Evolutionary conservation across 2,888 invertebrate genomes (phyloP).

Genomic region (Myathropa florea): DNA sequence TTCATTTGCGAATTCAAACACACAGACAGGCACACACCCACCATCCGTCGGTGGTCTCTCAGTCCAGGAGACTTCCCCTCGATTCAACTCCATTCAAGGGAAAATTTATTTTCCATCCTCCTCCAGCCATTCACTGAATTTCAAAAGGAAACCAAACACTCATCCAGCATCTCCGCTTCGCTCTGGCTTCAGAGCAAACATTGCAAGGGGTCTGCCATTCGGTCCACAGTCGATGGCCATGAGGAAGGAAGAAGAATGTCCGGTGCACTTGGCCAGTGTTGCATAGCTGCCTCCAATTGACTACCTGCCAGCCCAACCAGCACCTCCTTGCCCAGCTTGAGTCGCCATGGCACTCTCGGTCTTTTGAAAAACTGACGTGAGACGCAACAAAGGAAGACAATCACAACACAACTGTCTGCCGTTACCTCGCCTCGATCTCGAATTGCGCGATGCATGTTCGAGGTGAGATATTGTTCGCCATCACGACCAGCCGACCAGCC

Average conservation of each 20-base stretch:
- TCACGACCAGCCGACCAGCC: conserved; percentile 19
- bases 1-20: conserved; percentile 47
- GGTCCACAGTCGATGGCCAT: background rate
- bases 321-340: conserved; percentile 52
- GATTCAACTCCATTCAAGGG: conserved; percentile 53
- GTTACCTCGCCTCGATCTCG: conserved; percentile 5
- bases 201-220: background rate
- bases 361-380: conserved; percentile 56
- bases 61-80: conserved; percentile 7
- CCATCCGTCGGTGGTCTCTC: background rate
- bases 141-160: conserved; percentile 60
- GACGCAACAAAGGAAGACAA: conserved; percentile 67
- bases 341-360: conserved; percentile 52
- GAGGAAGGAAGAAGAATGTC: conserved; percentile 38
- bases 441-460: conserved; percentile 34
- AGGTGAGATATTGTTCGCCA: conserved; percentile 66
- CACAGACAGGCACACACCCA: conserved; percentile 1
- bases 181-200: conserved; percentile 49
- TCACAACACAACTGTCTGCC: conserved; percentile 50
- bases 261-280: conserved; percentile 39
- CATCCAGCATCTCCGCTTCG: conserved; percentile 50
- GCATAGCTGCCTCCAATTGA: conserved; percentile 42
- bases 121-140: conserved; percentile 19
- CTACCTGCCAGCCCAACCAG: conserved; percentile 59
- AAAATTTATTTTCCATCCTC: conserved; percentile 52